phyloP scores from a whole-genome alignment of 2,113 vertebrate genomes.

The Callipepla californica region DNA sequence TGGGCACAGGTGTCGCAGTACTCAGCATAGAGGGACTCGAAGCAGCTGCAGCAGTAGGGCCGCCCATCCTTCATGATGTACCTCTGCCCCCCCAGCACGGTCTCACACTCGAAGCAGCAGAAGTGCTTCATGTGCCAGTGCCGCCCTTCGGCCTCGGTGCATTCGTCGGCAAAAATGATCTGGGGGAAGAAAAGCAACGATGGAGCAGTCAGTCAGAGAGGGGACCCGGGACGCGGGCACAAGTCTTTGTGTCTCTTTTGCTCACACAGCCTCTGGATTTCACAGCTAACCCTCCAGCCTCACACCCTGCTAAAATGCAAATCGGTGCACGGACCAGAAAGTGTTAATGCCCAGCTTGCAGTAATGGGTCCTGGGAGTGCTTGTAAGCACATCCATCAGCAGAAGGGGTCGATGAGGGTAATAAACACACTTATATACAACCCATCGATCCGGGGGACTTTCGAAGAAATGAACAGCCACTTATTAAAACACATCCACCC shows the following conservation, averaged over 20 bases:
- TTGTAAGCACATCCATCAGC: constrained; percentile 24
- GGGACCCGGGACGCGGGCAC: rapidly evolving
- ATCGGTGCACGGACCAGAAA: not conserved
- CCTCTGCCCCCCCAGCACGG: constrained; percentile 93
- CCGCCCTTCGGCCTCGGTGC: constrained; percentile 95
- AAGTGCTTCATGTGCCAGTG: constrained; percentile 99
- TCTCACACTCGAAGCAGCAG: constrained; percentile 98
- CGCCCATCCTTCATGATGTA: constrained; percentile 99
- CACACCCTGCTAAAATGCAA: not conserved
- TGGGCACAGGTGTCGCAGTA: constrained; percentile 98
- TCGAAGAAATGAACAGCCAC: not conserved
- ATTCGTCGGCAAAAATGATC: constrained; percentile 98
- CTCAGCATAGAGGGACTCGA: constrained; percentile 95
- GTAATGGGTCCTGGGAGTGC: not conserved
- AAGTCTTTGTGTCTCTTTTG: not conserved
- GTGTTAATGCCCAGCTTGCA: not conserved
- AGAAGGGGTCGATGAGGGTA: constrained; percentile 47
- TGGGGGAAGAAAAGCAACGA: constrained; percentile 11
- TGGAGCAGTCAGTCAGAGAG: not conserved
- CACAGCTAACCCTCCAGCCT: not conserved
- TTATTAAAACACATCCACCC: constrained; percentile 18
- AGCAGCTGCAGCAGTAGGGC: constrained; percentile 98
- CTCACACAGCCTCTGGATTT: not conserved
- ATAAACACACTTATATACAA: constrained; percentile 58
- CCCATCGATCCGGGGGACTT: constrained; percentile 32